Evolutionary conservation across 92 coral and sea anemone species (phyloP).

Genomic region (Epizoanthus ramosus): DNA sequence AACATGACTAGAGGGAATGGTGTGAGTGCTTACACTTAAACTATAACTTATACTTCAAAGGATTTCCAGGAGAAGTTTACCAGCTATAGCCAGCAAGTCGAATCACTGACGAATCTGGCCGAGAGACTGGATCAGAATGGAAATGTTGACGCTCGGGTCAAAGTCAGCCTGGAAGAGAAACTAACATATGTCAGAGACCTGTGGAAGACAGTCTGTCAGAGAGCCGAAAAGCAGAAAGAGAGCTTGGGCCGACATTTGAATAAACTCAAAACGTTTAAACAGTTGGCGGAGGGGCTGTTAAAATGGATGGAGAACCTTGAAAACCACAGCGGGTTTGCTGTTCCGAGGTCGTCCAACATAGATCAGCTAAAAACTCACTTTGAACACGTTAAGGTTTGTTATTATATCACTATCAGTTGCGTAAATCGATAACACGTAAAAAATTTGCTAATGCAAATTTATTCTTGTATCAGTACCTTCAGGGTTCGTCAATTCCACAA

Average conservation of each 20-base stretch:
- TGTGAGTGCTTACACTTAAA: no score
- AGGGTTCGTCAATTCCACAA: no score
- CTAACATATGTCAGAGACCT: conserved; percentile 65
- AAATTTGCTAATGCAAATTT: no score
- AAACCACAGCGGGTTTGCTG: conserved; percentile 78
- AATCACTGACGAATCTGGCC: conserved; percentile 62
- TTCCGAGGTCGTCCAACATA: conserved; percentile 79
- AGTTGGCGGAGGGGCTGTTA: conserved; percentile 61
- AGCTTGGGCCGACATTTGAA: conserved; percentile 65
- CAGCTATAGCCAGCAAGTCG: conserved; percentile 63
- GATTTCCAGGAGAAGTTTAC: conserved; percentile 72
- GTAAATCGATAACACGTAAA: no score
- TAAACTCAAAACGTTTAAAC: conserved; percentile 74
- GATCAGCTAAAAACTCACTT: conserved; percentile 90
- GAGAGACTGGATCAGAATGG: conserved; percentile 76
- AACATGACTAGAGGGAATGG: no score
- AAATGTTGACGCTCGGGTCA: conserved; percentile 42
- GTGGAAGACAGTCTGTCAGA: conserved; percentile 70
- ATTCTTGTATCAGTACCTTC: no score
- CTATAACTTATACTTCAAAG: conserved; percentile 36
- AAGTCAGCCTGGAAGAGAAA: conserved; percentile 77
- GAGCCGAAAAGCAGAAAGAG: conserved; percentile 73
- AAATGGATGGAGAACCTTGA: conserved; percentile 85
- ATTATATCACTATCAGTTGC: background rate
- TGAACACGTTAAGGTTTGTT: conserved; percentile 92